phyloP scores from a whole-genome alignment of 1,140 invertebrate genomes.

The Aphis gossypii region DNA sequence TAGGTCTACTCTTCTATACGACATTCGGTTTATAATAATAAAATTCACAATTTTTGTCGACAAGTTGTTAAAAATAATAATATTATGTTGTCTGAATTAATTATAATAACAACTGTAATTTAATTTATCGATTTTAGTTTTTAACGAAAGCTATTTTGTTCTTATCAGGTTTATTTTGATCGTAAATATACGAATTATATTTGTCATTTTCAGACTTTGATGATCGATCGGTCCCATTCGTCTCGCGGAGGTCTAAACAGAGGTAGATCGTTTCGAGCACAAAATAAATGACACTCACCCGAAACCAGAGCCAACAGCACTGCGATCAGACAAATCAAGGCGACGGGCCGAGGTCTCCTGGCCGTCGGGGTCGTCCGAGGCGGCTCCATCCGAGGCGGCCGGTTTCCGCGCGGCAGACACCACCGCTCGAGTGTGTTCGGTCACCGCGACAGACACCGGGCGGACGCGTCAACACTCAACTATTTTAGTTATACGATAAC shows the following conservation, averaged over 20 bases:
- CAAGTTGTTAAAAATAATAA: background rate
- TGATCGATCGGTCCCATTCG: background rate
- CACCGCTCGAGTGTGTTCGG: background rate
- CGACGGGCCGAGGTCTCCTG: background rate
- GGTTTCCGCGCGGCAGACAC: background rate
- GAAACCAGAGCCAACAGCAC: background rate
- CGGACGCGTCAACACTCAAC: background rate
- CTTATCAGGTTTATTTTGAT: background rate
- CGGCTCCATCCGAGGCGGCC: conserved; percentile 5
- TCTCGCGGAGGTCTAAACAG: background rate
- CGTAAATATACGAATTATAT: background rate
- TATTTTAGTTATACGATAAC: background rate
- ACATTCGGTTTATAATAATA: background rate
- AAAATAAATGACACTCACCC: background rate
- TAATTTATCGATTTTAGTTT: background rate
- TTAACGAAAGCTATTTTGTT: background rate
- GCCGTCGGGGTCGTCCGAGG: background rate
- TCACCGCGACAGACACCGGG: background rate
- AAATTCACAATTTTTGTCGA: too few species aligned
- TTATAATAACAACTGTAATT: background rate
- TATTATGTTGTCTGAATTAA: background rate
- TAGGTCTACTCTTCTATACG: background rate
- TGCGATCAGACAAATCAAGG: background rate
- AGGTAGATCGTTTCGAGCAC: background rate
- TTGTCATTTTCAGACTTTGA: background rate